Evolutionary conservation across 2,888 invertebrate genomes (phyloP), one percentile per base, ranked within the genome.

Genomic region (Atrina japonica): DNA sequence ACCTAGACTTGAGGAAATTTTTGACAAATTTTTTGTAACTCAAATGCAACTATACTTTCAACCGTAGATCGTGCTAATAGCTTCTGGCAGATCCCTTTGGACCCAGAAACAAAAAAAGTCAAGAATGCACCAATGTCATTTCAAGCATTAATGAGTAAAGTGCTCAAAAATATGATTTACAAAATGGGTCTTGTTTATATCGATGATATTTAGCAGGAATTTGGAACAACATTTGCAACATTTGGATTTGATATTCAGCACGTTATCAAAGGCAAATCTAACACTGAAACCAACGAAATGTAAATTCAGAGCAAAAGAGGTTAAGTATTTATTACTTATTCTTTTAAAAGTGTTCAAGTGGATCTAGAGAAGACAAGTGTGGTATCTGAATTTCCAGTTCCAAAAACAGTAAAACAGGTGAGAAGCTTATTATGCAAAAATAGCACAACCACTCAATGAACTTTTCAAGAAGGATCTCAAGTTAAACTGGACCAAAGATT

Each of bases 181-280:
- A 77, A 76, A 66, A 65, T 49, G n/a, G 68, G 63, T 9, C 50
- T 79, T 9, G 69, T 76, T 3, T 80, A 80, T 45, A 61, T 77
- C 14, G 82, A 80, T 64, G 80, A 80, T 50, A 59, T 79, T 70
- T 40, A 65, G 58, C 25, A 27, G 61, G 16, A 58, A 63, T n/a
- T 67, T 75, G 23, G 56, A 73, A 9, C 56, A 75, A n/a, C 77
- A 75, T 63, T 41, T 75, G 11, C 11, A 50, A 30, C 70, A 78
- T 29, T 40, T 78, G 0, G 29, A 35, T 11, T 43, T 47, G 27
- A 58, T 79, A 11, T 71, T 77, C 23, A 6, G 49, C 14, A 59
- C 56, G 23, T 49, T 79, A 1, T 35, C 53, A 14, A 40, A 69
- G 1, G 71, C 72, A 18, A 66, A 68, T 21, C 52, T 77, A 1